These are phyloP conservation scores for Dysmachus trigonus DNA, from an alignment of 2,888 invertebrate genomes.

Conservation along the genomic window DNA sequence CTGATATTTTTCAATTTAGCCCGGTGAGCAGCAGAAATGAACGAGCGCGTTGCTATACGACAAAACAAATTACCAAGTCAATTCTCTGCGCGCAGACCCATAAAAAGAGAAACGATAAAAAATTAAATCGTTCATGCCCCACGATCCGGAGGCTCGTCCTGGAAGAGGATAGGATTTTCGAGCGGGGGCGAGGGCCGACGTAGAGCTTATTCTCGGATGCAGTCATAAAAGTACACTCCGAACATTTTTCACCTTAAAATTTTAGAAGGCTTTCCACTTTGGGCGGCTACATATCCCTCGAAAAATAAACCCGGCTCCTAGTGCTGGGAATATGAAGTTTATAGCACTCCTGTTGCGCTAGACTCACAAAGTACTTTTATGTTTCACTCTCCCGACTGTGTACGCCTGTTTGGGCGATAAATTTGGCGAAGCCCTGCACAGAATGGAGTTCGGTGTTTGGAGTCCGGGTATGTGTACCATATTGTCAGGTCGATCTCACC, in stretches of 20 bases:
- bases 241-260: slow-evolving; percentile 39
- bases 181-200: no score
- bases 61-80: neutral
- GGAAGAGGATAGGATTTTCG: neutral
- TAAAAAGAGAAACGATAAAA: neutral
- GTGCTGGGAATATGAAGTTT: slow-evolving; percentile 36
- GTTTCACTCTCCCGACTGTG: slow-evolving; percentile 1
- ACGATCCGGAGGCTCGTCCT: neutral
- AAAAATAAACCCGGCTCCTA: slow-evolving; percentile 8
- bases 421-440: slow-evolving; percentile 10
- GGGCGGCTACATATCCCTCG: neutral
- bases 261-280: slow-evolving; percentile 14
- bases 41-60: neutral
- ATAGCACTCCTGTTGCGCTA: slow-evolving; percentile 39
- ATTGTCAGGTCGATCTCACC: slow-evolving; percentile 29
- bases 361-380: slow-evolving; percentile 37
- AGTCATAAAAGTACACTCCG: slow-evolving; percentile 33
- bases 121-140: slow-evolving; percentile 11
- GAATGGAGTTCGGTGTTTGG: neutral
- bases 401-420: slow-evolving; percentile 3
- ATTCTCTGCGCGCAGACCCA: neutral
- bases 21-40: neutral
- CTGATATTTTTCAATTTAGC: neutral
- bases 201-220: neutral
- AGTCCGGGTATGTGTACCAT: neutral